Evolutionary conservation across 2,797 vertebrate species (phyloP).

Genomic region (Saxicola maurus): DNA sequence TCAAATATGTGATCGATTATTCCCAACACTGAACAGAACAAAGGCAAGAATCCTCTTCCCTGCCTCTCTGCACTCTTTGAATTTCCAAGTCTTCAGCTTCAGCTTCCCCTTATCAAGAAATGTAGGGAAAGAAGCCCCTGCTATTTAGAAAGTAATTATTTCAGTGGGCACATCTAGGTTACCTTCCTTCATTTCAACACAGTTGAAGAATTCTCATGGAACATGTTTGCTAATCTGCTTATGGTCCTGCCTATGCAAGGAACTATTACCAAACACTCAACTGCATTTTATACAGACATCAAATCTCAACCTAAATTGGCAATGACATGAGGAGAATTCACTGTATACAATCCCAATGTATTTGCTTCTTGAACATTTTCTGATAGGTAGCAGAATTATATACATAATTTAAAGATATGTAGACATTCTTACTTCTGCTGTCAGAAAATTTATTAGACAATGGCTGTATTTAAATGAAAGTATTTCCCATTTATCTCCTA

Average conservation of each 20-base stretch:
- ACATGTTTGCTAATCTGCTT: background rate
- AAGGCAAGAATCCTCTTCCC: background rate
- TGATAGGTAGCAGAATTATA: background rate
- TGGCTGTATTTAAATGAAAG: background rate
- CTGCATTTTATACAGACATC: background rate
- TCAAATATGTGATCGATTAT: background rate
- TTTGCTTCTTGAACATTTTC: background rate
- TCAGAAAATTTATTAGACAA: background rate
- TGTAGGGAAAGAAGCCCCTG: background rate
- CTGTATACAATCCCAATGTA: background rate
- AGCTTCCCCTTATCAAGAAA: background rate
- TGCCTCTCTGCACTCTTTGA: background rate
- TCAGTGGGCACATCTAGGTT: background rate
- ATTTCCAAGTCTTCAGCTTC: background rate
- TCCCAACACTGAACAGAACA: background rate
- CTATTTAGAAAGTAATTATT: background rate
- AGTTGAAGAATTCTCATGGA: background rate
- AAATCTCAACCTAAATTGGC: background rate
- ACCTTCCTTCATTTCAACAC: background rate
- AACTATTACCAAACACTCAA: background rate
- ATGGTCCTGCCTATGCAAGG: background rate
- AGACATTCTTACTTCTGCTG: background rate
- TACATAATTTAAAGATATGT: background rate
- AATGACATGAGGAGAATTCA: background rate
- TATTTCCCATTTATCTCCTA: background rate